Conservation (phyloP, 2,888 invertebrate genomes). For the Petrolisthes manimaculis region DNA sequence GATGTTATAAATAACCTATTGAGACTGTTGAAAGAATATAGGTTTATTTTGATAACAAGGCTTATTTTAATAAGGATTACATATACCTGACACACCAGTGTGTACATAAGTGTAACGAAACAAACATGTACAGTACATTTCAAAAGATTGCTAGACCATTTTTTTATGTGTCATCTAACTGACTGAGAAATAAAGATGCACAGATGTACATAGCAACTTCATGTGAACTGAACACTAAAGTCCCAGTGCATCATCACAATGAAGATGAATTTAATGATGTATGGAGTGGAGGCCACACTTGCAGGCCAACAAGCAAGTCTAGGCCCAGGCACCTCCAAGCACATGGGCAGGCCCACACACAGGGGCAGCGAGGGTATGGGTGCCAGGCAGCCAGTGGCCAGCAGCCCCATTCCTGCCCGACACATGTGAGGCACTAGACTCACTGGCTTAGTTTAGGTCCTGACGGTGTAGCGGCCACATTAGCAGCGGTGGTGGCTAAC, state of each 20-base stretch:
- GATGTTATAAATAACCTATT: conserved; percentile 64
- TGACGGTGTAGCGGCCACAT: conserved; percentile 48
- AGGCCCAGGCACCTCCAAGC: background rate
- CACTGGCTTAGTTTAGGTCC: conserved; percentile 56
- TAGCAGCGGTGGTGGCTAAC: conserved; percentile 18
- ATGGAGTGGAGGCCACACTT: conserved; percentile 5
- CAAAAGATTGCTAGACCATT: conserved; percentile 48
- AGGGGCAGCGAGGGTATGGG: background rate
- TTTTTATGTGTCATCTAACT: conserved; percentile 55
- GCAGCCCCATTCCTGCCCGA: conserved; percentile 17
- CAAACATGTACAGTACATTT: conserved; percentile 58
- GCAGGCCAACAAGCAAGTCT: conserved; percentile 15
- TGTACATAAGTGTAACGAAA: conserved; percentile 58
- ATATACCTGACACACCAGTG: conserved; percentile 58
- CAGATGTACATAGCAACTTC: conserved; percentile 55
- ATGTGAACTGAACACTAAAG: conserved; percentile 42
- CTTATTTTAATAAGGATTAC: conserved; percentile 62
- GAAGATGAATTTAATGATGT: background rate
- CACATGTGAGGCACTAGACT: conserved; percentile 46
- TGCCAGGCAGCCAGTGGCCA: conserved; percentile 19
- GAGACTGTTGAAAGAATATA: conserved; percentile 64
- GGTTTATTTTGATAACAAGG: conserved; percentile 64
- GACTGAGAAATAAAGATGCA: conserved; percentile 41
- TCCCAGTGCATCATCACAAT: conserved; percentile 38
- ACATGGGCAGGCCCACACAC: conserved; percentile 12